phyloP scores from a whole-genome alignment of 2,888 invertebrate species.

The Clanis bilineata region DNA sequence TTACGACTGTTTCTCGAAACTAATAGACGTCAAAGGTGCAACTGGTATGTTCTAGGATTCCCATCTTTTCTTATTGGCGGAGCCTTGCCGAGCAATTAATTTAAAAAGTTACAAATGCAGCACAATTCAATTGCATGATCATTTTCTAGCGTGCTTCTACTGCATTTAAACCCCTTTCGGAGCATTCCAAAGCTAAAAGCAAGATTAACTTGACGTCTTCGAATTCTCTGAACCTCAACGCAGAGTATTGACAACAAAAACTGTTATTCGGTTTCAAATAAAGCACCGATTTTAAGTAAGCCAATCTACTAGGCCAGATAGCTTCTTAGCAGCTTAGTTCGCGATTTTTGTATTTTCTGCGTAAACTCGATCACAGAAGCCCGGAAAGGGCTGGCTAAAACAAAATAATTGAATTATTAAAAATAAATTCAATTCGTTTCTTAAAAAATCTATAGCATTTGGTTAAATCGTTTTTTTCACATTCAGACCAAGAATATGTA shows the following conservation, averaged over 20 bases:
- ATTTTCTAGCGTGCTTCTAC: background rate
- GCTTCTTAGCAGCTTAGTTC: background rate
- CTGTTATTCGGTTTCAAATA: background rate
- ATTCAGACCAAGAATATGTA: too few relatives aligned
- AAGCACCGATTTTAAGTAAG: conserved; percentile 22
- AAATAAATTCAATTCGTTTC: too few relatives aligned
- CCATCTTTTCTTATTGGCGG: too few relatives aligned
- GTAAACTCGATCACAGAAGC: background rate
- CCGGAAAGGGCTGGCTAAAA: too few relatives aligned
- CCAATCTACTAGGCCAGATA: background rate
- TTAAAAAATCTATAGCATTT: too few relatives aligned
- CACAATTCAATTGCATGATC: background rate
- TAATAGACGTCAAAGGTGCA: too few relatives aligned
- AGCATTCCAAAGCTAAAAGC: conserved; percentile 8
- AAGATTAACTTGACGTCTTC: conserved; percentile 8
- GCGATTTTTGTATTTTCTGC: background rate
- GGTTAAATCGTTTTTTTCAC: too few relatives aligned
- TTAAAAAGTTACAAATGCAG: background rate
- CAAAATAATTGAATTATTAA: too few relatives aligned
- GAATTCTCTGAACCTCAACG: background rate
- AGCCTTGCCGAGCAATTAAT: too few relatives aligned
- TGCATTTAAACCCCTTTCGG: background rate
- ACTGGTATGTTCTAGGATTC: too few relatives aligned
- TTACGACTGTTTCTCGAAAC: too few relatives aligned
- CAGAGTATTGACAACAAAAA: conserved; percentile 7